Base-by-base conservation (phyloP, 1,140 invertebrate species). In the Bicyclus anynana region DNA sequence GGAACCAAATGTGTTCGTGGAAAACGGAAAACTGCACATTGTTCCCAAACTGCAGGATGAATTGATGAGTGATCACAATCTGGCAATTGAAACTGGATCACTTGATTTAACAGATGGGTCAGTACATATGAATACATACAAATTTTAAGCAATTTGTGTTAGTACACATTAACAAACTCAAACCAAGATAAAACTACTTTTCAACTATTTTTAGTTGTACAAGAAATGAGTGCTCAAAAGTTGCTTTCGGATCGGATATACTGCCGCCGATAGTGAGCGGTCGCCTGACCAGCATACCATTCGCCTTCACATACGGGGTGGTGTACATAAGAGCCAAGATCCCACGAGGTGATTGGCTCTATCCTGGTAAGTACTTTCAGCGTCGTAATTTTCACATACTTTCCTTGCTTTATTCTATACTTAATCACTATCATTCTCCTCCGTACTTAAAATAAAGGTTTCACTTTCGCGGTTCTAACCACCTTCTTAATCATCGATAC, bases 321-420 rank as follows among this genome's bases (percentile, higher is more conserved):
- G 89, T 95, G 6, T 93, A 94, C 75, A 89, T 95, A 5, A 89
- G 90, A 26, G 94, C 94, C 0, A 94, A 93, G 78, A 78, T 95
- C 67, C 94, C 94, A 0, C 79, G 85, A 65, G 94, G 94, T 47
- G 93, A 95, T 74, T 95, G 94, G 94, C 55, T 95, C 0, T 94
- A 92, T 90, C 94, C 94, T 77, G 91, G 93, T 93, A 80, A 46
- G 7, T 10, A 14, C n/a, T n/a, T n/a, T n/a, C n/a, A n/a, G n/a
- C n/a, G n/a, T n/a, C n/a, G n/a, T n/a, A n/a, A n/a, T n/a, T n/a
- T n/a, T n/a, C n/a, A n/a, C n/a, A n/a, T n/a, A n/a, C n/a, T n/a
- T n/a, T n/a, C n/a, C n/a, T n/a, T n/a, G n/a, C n/a, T n/a, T n/a
- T n/a, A n/a, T n/a, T n/a, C n/a, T n/a, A n/a, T n/a, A n/a, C n/a